Base-by-base conservation (phyloP, 2,113 vertebrate genomes). In the Forbesichthys agassizii region DNA sequence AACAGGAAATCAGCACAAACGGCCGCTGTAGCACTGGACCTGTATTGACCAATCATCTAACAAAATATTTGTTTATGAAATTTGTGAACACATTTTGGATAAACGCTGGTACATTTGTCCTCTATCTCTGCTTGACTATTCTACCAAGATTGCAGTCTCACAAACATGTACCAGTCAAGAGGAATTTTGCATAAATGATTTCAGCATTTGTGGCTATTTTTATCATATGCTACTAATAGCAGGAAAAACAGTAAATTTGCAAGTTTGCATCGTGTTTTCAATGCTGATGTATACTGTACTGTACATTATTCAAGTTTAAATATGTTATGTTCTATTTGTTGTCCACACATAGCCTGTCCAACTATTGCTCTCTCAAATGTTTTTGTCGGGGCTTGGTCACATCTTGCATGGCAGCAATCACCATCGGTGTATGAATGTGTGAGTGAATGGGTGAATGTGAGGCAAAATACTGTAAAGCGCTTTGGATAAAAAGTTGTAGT, bases 251-350 rank as follows among this genome's bases (percentile, higher is more conserved):
- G 71, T 52, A 64, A 68, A 74, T 77, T 68, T 71, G 59, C 67
- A 16, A 59, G 10, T 78, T 72, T 53, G 64, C 71, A 71, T 61
- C 78, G 70, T 62, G 87, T 91, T 89, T 81, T 16, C 16, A 16
- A 16, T 16, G 16, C 16, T 16, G 16, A 16, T 16, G 16, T 16
- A 16, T 20, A 20, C 20, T 20, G 20, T 20, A 20, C 20, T 20
- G 20, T 20, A 20, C 20, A 20, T 20, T 20, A 20, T 20, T 20
- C 20, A 20, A 20, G 20, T 20, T 20, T 20, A 20, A 20, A 20
- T 20, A 20, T 20, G 20, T 20, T 20, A 16, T 16, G 16, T 16
- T 16, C 20, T 1, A 20, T 20, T 20, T 20, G 20, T 20, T 20
- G 1, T 20, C 20, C 20, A 20, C 20, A 20, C 20, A 20, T 20